These are phyloP conservation scores for Zygothrica quintamaculata DNA, from an alignment of 2,888 invertebrate species.

Conservation along the genomic window DNA sequence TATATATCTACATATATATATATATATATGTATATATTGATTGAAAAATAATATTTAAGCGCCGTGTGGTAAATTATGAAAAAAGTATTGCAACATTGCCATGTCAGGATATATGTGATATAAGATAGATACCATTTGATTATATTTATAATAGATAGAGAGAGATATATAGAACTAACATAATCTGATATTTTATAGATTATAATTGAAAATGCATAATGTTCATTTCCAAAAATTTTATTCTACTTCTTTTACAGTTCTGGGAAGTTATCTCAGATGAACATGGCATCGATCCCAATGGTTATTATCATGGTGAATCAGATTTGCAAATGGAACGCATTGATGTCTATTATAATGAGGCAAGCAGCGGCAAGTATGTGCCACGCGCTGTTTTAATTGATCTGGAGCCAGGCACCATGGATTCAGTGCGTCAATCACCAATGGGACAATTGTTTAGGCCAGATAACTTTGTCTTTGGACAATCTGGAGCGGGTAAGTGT, in stretches of 20 bases:
- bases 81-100: background rate
- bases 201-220: slow-evolving; percentile 26
- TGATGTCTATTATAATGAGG: slow-evolving; percentile 92
- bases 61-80: slow-evolving; percentile 23
- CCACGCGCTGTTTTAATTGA: slow-evolving; percentile 94
- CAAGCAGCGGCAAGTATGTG: slow-evolving; percentile 90
- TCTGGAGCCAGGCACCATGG: slow-evolving; percentile 95
- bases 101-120: slow-evolving; percentile 43
- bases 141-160: background rate
- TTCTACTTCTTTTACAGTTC: slow-evolving; percentile 85
- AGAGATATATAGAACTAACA: background rate
- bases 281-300: slow-evolving; percentile 90
- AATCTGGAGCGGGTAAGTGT: slow-evolving; percentile 90
- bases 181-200: slow-evolving; percentile 5
- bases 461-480: slow-evolving; percentile 93
- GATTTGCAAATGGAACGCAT: slow-evolving; percentile 91
- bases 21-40: slow-evolving; percentile 53
- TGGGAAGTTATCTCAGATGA: slow-evolving; percentile 93
- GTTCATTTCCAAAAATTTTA: background rate
- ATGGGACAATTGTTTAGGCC: slow-evolving; percentile 93
- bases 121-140: slow-evolving; percentile 3
- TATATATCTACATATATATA: slow-evolving; percentile 41
- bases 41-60: slow-evolving; percentile 75
- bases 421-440: slow-evolving; percentile 91
- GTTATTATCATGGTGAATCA: slow-evolving; percentile 90